Evolutionary conservation across 1,140 invertebrate species (phyloP).

Genomic region (Patella vulgata): DNA sequence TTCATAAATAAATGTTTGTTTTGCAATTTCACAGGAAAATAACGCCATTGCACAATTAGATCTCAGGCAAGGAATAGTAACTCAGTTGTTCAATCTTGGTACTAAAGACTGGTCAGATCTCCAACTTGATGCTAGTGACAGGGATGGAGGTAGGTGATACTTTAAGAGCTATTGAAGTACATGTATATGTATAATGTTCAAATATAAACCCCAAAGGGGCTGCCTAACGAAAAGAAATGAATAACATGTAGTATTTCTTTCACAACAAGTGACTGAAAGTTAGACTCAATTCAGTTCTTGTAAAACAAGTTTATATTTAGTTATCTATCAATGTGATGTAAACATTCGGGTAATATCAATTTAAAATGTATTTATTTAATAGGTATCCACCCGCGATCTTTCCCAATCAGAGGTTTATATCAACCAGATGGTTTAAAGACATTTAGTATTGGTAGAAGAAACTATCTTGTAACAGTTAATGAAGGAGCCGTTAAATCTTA

Average conservation of each 20-base stretch:
- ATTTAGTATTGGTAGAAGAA: neutral
- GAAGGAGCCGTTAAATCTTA: neutral
- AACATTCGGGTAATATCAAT: no score
- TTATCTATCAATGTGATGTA: no score
- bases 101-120: neutral
- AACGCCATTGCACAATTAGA: neutral
- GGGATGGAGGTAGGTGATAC: neutral
- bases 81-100: neutral
- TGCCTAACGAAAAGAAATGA: no score
- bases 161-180: neutral
- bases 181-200: neutral
- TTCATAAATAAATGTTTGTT: no score
- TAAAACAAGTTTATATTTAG: no score
- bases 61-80: neutral
- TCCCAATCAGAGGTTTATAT: neutral
- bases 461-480: neutral
- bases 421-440: neutral
- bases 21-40: constrained; percentile 8
- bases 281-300: no score
- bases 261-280: no score
- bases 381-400: neutral
- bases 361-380: no score
- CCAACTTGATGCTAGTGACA: neutral
- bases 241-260: no score
- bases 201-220: no score